Percentiles rank a stretch among this genome's conserved stretches.
Conservation (phyloP, 1,140 invertebrate genomes). For the Laupala kohalensis region DNA sequence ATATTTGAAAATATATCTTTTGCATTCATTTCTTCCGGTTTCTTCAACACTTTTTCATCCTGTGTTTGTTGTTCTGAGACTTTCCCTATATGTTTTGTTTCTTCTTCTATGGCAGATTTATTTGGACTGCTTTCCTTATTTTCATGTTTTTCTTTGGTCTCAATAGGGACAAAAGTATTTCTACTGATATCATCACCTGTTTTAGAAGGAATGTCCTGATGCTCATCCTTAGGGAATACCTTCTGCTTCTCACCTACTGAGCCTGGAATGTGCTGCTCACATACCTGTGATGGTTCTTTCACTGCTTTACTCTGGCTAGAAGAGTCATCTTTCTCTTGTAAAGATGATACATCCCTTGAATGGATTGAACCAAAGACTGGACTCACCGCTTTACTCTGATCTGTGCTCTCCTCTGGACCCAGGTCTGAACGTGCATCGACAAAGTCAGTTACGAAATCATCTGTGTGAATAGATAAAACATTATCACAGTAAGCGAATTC, state of each 20-base stretch:
- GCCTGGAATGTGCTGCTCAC: neutral
- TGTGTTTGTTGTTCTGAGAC: neutral
- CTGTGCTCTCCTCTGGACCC: constrained; percentile 9
- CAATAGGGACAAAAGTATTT: constrained; percentile 16
- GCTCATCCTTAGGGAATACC: neutral
- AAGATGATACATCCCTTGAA: neutral
- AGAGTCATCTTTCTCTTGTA: neutral
- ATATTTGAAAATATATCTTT: neutral
- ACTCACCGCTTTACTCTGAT: constrained; percentile 16
- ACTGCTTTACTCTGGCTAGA: neutral
- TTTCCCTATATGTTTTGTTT: neutral
- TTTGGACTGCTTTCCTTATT: constrained; percentile 25
- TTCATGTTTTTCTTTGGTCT: constrained; percentile 22
- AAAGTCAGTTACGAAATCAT: constrained; percentile 14
- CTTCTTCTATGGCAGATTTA: neutral
- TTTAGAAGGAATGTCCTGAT: constrained; percentile 7
- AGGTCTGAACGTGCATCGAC: constrained; percentile 13
- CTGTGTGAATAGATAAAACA: constrained; percentile 6
- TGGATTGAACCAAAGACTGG: constrained; percentile 4
- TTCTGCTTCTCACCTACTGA: neutral
- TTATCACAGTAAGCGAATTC: neutral
- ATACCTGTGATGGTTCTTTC: neutral
- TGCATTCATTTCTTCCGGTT: constrained; percentile 4
- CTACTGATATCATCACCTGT: constrained; percentile 14
- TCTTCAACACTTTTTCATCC: neutral